Conservation (phyloP, 2,888 invertebrate genomes). For the Scaeva pyrastri region DNA sequence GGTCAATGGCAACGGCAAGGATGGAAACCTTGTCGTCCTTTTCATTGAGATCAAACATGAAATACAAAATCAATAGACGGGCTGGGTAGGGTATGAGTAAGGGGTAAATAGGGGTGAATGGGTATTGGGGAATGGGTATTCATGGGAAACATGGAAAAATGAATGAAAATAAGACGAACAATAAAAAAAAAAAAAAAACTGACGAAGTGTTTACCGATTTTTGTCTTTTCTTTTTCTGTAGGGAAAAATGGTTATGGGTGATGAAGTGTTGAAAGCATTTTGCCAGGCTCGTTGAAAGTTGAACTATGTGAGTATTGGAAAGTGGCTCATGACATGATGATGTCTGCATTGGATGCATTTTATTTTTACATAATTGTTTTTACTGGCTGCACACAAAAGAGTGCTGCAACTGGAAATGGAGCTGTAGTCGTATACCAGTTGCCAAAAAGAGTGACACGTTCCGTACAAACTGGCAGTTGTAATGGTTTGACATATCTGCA, state of each 20-base stretch:
- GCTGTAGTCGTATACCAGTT: too few species aligned
- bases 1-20: constrained; percentile 11
- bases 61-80: constrained; percentile 19
- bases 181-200: neutral
- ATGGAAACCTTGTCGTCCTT: constrained; percentile 9
- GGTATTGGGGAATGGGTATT: neutral
- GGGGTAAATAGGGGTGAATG: too few species aligned
- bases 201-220: constrained; percentile 13
- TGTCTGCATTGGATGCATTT: neutral
- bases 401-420: too few species aligned
- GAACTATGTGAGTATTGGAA: neutral
- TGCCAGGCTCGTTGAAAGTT: neutral
- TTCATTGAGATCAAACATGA: constrained; percentile 14
- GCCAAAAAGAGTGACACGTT: too few species aligned
- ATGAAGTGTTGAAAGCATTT: constrained; percentile 8
- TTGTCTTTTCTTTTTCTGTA: constrained; percentile 1
- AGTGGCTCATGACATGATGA: neutral
- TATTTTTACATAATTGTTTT: neutral
- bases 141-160: neutral
- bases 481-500: too few species aligned
- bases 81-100: too few species aligned
- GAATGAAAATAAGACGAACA: too few species aligned
- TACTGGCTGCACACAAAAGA: too few species aligned
- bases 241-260: neutral
- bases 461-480: too few species aligned